Conservation (phyloP, 2,797 vertebrate species). For the Forpus xanthops region DNA sequence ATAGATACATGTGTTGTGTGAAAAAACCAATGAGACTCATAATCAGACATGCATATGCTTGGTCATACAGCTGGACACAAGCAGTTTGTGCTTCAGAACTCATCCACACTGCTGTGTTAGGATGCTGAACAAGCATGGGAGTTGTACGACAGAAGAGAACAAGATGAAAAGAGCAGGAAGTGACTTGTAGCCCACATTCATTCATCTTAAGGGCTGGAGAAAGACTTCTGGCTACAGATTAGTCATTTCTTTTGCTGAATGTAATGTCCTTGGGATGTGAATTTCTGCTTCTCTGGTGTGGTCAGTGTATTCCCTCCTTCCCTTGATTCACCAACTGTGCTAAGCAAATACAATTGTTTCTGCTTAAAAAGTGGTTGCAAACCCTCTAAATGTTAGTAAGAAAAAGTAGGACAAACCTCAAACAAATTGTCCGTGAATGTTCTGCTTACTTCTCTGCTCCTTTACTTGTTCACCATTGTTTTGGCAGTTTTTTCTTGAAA, state of each 20-base stretch:
- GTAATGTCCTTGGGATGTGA: not conserved
- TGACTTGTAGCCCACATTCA: not conserved
- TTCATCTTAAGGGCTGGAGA: not conserved
- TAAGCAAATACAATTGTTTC: not conserved
- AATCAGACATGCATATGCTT: not conserved
- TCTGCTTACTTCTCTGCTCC: not conserved
- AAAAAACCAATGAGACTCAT: not conserved
- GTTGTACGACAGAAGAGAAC: not conserved
- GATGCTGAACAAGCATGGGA: not conserved
- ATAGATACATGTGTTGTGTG: rapidly evolving
- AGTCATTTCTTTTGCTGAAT: not conserved
- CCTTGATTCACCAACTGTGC: not conserved
- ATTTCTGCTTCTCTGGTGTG: not conserved
- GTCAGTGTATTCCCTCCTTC: not conserved
- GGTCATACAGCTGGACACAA: not conserved
- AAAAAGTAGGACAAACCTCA: not conserved
- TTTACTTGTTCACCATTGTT: not conserved
- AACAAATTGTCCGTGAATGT: not conserved
- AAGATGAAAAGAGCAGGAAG: not conserved
- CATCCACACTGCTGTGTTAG: not conserved
- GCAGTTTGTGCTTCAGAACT: not conserved
- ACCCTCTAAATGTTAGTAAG: not conserved
- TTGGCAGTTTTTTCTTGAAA: not conserved
- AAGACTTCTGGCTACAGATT: not conserved
- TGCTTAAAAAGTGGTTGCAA: not conserved